phyloP scores from a whole-genome alignment of 2,888 invertebrate species.

The Girardia tigrina region DNA sequence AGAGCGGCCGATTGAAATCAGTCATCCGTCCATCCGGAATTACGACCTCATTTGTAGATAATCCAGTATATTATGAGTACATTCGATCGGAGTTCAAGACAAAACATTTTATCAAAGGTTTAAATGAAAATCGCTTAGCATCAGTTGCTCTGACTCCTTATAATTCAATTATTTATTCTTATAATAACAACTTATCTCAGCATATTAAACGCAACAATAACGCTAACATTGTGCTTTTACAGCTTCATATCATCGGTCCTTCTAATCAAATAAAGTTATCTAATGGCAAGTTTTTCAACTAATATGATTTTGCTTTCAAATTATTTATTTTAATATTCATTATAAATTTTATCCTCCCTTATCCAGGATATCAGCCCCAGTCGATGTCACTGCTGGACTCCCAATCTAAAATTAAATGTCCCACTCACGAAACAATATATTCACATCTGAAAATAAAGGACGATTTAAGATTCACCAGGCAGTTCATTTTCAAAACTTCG shows the following conservation, averaged over 20 bases:
- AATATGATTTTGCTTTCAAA: background rate
- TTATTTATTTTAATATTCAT: background rate
- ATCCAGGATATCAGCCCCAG: background rate
- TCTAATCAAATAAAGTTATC: background rate
- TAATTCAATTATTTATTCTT: background rate
- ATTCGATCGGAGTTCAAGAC: background rate
- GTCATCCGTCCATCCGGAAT: slow-evolving; percentile 21
- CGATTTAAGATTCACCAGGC: background rate
- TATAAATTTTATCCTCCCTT: background rate
- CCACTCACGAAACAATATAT: background rate
- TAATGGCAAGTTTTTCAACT: background rate
- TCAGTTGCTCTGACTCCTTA: background rate
- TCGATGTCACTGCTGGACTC: background rate
- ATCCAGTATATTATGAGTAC: background rate
- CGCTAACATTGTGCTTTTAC: background rate
- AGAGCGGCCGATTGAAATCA: background rate
- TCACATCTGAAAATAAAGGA: background rate
- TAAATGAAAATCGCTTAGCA: background rate
- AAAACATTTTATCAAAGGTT: background rate
- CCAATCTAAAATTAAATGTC: background rate
- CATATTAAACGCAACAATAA: background rate
- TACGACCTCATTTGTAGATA: background rate
- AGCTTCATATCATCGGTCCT: background rate
- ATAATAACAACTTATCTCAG: background rate
- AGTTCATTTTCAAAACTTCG: background rate